These are phyloP conservation scores for Hystrix cristata DNA, from an alignment of 2,113 vertebrate genomes.

Conservation along the genomic window DNA sequence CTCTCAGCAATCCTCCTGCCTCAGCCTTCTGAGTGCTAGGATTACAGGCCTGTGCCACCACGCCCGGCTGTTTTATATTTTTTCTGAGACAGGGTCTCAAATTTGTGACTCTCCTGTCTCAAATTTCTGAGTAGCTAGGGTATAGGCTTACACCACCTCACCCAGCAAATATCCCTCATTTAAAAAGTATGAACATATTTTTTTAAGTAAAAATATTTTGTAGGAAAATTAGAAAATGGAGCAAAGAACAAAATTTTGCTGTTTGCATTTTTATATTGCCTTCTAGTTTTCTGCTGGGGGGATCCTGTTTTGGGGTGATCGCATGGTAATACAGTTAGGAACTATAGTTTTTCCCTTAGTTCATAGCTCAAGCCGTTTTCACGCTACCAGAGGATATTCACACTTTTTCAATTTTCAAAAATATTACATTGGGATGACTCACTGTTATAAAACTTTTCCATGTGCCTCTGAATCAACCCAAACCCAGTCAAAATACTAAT, in stretches of 20 bases:
- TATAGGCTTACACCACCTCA: background rate
- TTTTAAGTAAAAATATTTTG: background rate
- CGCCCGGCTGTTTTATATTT: too few relatives aligned
- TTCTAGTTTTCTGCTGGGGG: background rate
- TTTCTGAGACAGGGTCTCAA: background rate
- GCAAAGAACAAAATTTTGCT: background rate
- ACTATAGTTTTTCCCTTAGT: background rate
- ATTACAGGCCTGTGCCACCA: too few relatives aligned
- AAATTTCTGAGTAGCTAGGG: background rate
- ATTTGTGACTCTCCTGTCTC: background rate
- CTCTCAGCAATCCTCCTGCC: too few relatives aligned
- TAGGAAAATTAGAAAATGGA: constrained; percentile 30
- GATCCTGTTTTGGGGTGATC: background rate
- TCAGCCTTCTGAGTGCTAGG: too few relatives aligned
- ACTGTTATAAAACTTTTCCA: background rate
- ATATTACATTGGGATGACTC: background rate
- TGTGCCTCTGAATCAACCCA: background rate
- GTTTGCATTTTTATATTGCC: background rate
- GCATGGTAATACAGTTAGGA: background rate
- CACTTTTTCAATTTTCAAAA: background rate
- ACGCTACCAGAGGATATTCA: background rate
- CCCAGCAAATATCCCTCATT: background rate
- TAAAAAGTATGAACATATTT: background rate
- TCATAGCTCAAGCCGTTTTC: background rate
- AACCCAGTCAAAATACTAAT: background rate